Conservation (phyloP, 92 coral and sea anemone genomes). For the Nematostella vectensis region DNA sequence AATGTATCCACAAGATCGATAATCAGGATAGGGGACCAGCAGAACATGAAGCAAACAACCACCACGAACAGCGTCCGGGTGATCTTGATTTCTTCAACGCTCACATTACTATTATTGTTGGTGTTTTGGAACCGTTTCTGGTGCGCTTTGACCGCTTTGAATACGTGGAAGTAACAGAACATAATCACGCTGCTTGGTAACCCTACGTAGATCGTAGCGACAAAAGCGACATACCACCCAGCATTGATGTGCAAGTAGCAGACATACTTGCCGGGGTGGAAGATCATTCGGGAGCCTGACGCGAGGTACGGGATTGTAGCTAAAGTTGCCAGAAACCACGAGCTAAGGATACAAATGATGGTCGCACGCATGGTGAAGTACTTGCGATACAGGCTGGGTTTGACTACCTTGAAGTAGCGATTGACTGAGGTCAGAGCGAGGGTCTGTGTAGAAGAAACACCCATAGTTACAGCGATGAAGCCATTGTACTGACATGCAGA, state of each 20-base stretch:
- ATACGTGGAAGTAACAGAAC: conserved; percentile 46
- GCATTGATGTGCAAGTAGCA: conserved; percentile 11
- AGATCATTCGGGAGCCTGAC: conserved; percentile 39
- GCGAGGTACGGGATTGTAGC: conserved; percentile 38
- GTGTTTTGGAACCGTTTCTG: conserved; percentile 17
- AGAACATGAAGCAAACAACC: conserved; percentile 34
- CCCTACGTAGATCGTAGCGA: background rate
- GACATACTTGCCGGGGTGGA: conserved; percentile 50
- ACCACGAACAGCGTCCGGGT: conserved; percentile 41
- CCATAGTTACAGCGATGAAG: conserved; percentile 24
- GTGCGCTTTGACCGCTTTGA: conserved; percentile 34
- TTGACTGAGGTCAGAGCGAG: too few species aligned
- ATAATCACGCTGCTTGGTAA: conserved; percentile 25
- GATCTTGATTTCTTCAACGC: conserved; percentile 44
- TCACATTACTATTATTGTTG: conserved; percentile 18
- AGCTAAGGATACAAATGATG: conserved; percentile 3
- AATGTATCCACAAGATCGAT: conserved; percentile 45
- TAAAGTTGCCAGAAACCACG: conserved; percentile 33
- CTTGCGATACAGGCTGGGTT: conserved; percentile 26
- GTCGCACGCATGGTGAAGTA: conserved; percentile 28
- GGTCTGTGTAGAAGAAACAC: conserved; percentile 44
- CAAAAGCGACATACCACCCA: conserved; percentile 8
- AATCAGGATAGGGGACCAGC: conserved; percentile 41
- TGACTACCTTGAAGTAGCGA: conserved; percentile 47
- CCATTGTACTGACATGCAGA: conserved; percentile 47